Conservation (phyloP, 2,888 invertebrate species). For the Leptopilina myrica region DNA sequence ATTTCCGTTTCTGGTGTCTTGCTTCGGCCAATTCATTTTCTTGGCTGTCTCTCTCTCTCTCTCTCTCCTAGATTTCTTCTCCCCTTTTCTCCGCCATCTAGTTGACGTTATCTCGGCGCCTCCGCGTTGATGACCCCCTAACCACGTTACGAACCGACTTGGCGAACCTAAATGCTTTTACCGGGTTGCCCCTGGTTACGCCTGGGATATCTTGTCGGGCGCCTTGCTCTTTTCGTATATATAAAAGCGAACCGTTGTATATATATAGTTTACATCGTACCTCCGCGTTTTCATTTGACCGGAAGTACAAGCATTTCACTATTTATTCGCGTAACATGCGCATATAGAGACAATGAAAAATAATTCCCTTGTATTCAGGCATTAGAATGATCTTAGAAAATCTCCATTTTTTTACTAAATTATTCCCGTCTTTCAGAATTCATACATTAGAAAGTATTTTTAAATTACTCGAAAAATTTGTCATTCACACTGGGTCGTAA, state of each 20-base stretch:
- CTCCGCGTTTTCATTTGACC: conserved; percentile 50
- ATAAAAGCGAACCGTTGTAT: conserved; percentile 8
- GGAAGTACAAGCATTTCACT: conserved; percentile 39
- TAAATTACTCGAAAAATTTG: neutral
- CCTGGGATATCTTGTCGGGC: conserved; percentile 59
- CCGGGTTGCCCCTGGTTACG: conserved; percentile 59
- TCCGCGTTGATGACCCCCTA: conserved; percentile 66
- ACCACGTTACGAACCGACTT: conserved; percentile 66
- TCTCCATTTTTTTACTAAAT: too few relatives aligned
- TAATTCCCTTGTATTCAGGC: too few relatives aligned
- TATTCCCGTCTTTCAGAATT: too few relatives aligned
- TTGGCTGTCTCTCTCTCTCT: conserved; percentile 21
- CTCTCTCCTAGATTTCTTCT: neutral
- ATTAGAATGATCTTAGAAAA: too few relatives aligned
- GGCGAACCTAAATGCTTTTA: conserved; percentile 67
- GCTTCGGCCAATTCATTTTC: neutral
- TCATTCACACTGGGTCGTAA: neutral
- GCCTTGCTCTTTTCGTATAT: conserved; percentile 47
- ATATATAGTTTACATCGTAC: conserved; percentile 27
- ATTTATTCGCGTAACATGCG: too few relatives aligned
- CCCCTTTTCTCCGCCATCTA: conserved; percentile 18
- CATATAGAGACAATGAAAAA: too few relatives aligned
- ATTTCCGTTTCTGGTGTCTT: conserved; percentile 17
- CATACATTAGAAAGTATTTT: too few relatives aligned
- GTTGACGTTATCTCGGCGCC: conserved; percentile 59